Conservation (phyloP, 1,140 invertebrate genomes). For the Holotrichia oblita region DNA sequence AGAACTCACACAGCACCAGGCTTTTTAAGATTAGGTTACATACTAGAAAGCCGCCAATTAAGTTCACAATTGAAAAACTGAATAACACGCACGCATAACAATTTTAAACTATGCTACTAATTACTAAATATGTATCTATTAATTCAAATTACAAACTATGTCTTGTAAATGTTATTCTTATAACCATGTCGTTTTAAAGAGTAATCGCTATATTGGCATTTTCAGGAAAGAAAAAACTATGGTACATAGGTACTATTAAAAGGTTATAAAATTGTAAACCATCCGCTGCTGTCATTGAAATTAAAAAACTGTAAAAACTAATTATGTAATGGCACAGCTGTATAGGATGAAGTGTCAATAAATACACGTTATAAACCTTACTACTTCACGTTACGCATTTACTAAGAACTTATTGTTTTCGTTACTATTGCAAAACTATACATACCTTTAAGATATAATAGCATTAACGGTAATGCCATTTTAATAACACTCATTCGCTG, state of each 20-base stretch:
- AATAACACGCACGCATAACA: too few relatives aligned
- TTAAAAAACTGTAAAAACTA: background rate
- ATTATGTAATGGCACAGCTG: conserved; percentile 15
- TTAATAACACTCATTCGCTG: conserved; percentile 31
- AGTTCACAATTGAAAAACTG: too few relatives aligned
- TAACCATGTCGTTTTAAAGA: too few relatives aligned
- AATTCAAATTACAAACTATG: too few relatives aligned
- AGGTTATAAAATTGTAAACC: too few relatives aligned
- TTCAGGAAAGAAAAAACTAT: background rate
- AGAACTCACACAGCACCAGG: too few relatives aligned
- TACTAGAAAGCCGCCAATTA: too few relatives aligned
- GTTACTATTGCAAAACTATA: conserved; percentile 22
- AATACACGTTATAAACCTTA: conserved; percentile 1
- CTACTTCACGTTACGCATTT: background rate
- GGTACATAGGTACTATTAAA: background rate
- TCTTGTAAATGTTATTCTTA: too few relatives aligned
- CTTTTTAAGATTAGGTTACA: too few relatives aligned
- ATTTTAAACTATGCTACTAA: too few relatives aligned
- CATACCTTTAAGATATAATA: background rate
- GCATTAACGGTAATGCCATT: conserved; percentile 33
- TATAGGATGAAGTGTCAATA: conserved; percentile 24
- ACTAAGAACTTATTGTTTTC: conserved; percentile 4
- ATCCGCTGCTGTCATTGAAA: background rate
- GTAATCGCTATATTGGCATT: background rate
- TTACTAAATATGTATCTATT: too few relatives aligned